These are phyloP conservation scores for Myotis pilosus DNA, from an alignment of 2,797 vertebrate genomes.

Conservation along the genomic window DNA sequence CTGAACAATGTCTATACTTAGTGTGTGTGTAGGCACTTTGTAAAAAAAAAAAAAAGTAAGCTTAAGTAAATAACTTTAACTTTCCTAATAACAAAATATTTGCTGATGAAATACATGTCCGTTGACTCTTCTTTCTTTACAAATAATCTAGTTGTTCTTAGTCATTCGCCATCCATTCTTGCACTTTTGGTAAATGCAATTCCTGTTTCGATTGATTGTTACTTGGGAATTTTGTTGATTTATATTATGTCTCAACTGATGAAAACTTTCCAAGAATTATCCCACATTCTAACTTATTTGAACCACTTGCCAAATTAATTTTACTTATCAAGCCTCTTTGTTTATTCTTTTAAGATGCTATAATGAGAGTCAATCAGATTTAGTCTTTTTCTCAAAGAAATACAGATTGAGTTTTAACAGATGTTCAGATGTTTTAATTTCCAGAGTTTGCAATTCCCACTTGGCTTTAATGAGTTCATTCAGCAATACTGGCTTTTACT, in stretches of 20 bases:
- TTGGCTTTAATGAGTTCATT: slow-evolving; percentile 62
- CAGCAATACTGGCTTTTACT: slow-evolving; percentile 57
- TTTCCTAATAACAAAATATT: slow-evolving; percentile 3
- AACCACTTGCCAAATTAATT: slow-evolving; percentile 74
- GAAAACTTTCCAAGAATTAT: slow-evolving; percentile 49
- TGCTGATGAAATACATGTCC: neutral
- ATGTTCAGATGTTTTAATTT: slow-evolving; percentile 75
- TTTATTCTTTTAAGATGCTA: slow-evolving; percentile 69
- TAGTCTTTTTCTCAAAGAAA: slow-evolving; percentile 73
- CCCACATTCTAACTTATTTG: slow-evolving; percentile 47
- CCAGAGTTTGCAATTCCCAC: slow-evolving; percentile 57
- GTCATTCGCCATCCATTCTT: neutral
- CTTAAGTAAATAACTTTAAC: neutral
- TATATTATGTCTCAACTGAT: slow-evolving; percentile 64
- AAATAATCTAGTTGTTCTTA: neutral
- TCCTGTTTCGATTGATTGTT: slow-evolving; percentile 48
- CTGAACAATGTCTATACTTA: neutral
- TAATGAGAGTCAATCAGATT: slow-evolving; percentile 60
- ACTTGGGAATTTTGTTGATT: slow-evolving; percentile 50
- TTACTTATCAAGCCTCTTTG: slow-evolving; percentile 64
- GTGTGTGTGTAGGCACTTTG: neutral
- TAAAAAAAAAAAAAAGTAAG: neutral
- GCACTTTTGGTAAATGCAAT: neutral
- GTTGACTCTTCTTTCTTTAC: neutral
- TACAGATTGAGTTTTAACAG: slow-evolving; percentile 71